A percentile compares a stretch with the other conserved stretches of the same genome.
Conservation (phyloP, 1,140 invertebrate genomes). For the Elymnias hypermnestra region DNA sequence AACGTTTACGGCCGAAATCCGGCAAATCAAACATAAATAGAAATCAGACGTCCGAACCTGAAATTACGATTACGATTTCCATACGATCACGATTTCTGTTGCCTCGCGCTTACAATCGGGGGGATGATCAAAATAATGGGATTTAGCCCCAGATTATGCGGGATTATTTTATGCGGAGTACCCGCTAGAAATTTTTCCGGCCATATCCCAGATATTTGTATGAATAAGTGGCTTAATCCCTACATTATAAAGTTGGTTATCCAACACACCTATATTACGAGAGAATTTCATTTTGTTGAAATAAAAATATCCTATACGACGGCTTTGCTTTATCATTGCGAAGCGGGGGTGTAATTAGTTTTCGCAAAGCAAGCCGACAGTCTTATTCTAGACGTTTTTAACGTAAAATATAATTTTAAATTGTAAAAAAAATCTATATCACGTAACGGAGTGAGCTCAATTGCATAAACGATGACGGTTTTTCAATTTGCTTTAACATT, state of each 20-base stretch:
- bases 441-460: too few species aligned
- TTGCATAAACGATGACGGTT: too few species aligned
- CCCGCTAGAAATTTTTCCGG: slow-evolving; percentile 46
- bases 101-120: slow-evolving; percentile 31
- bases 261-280: too few species aligned
- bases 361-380: slow-evolving; percentile 50
- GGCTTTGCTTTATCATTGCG: slow-evolving; percentile 74
- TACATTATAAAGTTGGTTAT: slow-evolving; percentile 17
- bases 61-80: slow-evolving; percentile 40
- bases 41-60: slow-evolving; percentile 33
- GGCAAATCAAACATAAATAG: slow-evolving; percentile 18
- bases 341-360: slow-evolving; percentile 70
- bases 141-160: slow-evolving; percentile 73
- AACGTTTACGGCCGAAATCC: slow-evolving; percentile 30
- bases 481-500: too few species aligned
- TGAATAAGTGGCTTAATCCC: slow-evolving; percentile 3
- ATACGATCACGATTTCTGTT: slow-evolving; percentile 33
- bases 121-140: slow-evolving; percentile 72
- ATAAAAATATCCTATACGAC: slow-evolving; percentile 73
- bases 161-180: slow-evolving; percentile 69
- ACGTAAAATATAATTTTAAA: slow-evolving; percentile 1
- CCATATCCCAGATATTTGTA: neutral
- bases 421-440: too few species aligned
- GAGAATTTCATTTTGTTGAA: slow-evolving; percentile 68
- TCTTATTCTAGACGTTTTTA: slow-evolving; percentile 36